Evolutionary conservation across 1,140 invertebrate species (phyloP).

Genomic region (Laodelphax striatellus): DNA sequence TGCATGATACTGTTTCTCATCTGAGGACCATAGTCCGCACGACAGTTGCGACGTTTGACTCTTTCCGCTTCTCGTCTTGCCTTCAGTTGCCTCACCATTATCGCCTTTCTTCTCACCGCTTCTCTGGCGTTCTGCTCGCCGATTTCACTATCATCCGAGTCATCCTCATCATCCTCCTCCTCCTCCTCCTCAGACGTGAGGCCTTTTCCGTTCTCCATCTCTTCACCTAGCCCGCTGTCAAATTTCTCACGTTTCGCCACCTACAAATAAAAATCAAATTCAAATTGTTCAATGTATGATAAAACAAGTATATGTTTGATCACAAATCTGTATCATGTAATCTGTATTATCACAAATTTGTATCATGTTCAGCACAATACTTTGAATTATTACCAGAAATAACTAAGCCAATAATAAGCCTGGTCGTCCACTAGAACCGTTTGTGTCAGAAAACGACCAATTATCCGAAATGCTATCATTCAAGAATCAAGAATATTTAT

Average conservation of each 20-base stretch:
- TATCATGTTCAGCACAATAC: too few relatives aligned
- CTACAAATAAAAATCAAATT: background rate
- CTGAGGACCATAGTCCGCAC: constrained; percentile 24
- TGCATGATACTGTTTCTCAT: constrained; percentile 40
- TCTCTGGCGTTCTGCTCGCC: background rate
- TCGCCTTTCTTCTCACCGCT: constrained; percentile 1
- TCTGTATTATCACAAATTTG: too few relatives aligned
- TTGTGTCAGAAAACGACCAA: too few relatives aligned
- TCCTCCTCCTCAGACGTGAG: constrained; percentile 18
- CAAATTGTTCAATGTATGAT: too few relatives aligned
- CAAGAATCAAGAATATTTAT: too few relatives aligned
- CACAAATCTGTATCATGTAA: too few relatives aligned
- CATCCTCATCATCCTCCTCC: constrained; percentile 4
- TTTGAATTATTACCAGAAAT: too few relatives aligned
- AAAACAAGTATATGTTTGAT: too few relatives aligned
- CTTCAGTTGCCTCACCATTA: background rate
- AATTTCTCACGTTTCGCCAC: constrained; percentile 41
- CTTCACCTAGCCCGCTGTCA: constrained; percentile 43
- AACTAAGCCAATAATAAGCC: too few relatives aligned
- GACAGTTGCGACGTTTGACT: constrained; percentile 10
- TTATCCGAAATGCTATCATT: too few relatives aligned
- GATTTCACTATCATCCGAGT: too few relatives aligned
- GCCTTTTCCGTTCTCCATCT: constrained; percentile 26
- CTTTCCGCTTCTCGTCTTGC: constrained; percentile 5
- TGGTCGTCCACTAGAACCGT: too few relatives aligned